phyloP scores from a whole-genome alignment of 1,140 invertebrate genomes.

The Oedothorax gibbosus region DNA sequence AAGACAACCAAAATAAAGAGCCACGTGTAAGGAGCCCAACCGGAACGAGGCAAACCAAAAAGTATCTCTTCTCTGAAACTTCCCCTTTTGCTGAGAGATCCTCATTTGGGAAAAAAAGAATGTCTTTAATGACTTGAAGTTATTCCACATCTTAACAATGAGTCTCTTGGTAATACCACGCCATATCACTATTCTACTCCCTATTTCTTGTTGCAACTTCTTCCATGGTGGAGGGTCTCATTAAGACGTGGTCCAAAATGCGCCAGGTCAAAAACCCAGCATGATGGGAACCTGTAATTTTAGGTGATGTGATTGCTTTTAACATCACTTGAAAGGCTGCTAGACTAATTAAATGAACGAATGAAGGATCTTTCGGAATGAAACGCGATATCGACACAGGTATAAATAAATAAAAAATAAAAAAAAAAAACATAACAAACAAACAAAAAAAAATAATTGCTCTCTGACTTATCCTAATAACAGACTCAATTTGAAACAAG shows the following conservation, averaged over 20 bases:
- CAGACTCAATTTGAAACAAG: too few relatives aligned
- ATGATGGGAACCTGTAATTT: constrained; percentile 16
- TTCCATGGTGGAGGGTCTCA: constrained; percentile 17
- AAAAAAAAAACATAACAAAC: too few relatives aligned
- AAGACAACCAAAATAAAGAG: constrained; percentile 20
- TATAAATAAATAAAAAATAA: too few relatives aligned
- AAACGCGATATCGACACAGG: too few relatives aligned
- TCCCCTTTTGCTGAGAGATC: not conserved
- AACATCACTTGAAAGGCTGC: not conserved
- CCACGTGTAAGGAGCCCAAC: constrained; percentile 14
- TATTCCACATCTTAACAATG: constrained; percentile 23
- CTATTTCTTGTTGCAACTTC: constrained; percentile 20
- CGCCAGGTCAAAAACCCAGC: constrained; percentile 14
- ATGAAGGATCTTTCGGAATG: not conserved
- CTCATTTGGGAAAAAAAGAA: not conserved
- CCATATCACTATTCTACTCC: constrained; percentile 30
- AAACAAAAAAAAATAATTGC: too few relatives aligned
- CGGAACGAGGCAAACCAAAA: not conserved
- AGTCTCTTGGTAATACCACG: constrained; percentile 15
- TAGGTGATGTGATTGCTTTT: constrained; percentile 19
- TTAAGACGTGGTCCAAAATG: not conserved
- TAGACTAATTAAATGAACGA: not conserved
- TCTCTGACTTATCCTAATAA: too few relatives aligned
- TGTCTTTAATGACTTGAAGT: constrained; percentile 4
- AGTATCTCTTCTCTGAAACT: constrained; percentile 14